A percentile compares a stretch with the other conserved stretches of the same genome.
These are phyloP conservation scores for Phyllotreta cruciferae DNA, from an alignment of 2,888 invertebrate genomes.

Conservation along the genomic window DNA sequence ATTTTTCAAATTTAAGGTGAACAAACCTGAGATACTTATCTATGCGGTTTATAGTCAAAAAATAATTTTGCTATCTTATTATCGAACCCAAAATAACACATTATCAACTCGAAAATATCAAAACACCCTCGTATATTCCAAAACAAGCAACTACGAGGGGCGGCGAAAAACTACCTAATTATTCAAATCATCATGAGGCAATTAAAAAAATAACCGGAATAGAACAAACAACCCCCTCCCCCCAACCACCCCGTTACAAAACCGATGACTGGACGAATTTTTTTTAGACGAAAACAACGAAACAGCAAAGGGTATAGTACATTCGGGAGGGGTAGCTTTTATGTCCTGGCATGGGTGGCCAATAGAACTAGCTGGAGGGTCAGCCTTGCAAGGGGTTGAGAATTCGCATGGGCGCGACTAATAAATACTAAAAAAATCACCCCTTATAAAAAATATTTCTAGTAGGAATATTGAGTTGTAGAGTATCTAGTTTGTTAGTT, in stretches of 20 bases:
- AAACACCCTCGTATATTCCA: too few species aligned
- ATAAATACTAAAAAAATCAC: too few species aligned
- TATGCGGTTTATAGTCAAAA: too few species aligned
- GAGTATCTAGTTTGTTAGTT: too few species aligned
- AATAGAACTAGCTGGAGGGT: conserved; percentile 51
- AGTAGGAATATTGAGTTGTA: too few species aligned
- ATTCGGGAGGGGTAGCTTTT: conserved; percentile 52
- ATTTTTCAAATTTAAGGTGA: too few species aligned
- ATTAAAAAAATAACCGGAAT: conserved; percentile 6
- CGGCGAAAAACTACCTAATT: background rate
- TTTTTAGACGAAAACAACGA: conserved; percentile 45
- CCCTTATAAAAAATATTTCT: too few species aligned
- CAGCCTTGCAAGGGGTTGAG: conserved; percentile 48
- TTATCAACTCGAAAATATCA: too few species aligned
- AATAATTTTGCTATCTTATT: too few species aligned
- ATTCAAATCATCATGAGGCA: background rate
- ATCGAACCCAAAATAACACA: too few species aligned
- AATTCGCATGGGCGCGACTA: background rate
- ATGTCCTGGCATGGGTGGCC: conserved; percentile 52
- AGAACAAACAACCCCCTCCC: conserved; percentile 7
- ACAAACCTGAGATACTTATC: too few species aligned
- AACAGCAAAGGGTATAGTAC: conserved; percentile 53
- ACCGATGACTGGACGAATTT: conserved; percentile 43
- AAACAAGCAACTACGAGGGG: too few species aligned
- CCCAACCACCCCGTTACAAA: conserved; percentile 31